Conservation (phyloP, 2,888 invertebrate genomes). For the Anarsia innoxiella region DNA sequence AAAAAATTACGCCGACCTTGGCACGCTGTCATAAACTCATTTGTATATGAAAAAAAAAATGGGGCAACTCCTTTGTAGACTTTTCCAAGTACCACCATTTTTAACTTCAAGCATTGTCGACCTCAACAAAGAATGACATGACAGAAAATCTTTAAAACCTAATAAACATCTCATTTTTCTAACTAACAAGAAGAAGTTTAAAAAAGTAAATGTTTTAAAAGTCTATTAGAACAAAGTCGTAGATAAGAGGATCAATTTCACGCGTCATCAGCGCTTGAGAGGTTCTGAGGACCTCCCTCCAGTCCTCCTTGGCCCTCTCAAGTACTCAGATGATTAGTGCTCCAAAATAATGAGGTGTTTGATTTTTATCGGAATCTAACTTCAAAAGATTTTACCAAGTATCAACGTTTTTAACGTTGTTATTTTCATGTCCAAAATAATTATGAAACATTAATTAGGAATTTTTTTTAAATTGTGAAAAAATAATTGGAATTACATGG, state of each 20-base stretch:
- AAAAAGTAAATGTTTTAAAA: background rate
- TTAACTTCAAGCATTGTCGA: background rate
- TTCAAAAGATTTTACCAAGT: background rate
- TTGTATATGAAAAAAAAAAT: too few species aligned
- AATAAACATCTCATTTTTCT: background rate
- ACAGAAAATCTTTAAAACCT: background rate
- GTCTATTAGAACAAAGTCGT: constrained; percentile 13
- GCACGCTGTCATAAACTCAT: too few species aligned
- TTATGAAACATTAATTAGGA: background rate
- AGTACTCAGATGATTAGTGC: background rate
- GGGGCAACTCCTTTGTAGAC: too few species aligned
- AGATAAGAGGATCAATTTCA: constrained; percentile 5
- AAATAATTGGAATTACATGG: too few species aligned
- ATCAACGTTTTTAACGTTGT: background rate
- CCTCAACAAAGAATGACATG: background rate
- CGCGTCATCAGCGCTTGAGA: constrained; percentile 4
- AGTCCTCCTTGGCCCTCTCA: background rate
- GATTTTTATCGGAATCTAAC: too few species aligned
- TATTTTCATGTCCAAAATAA: background rate
- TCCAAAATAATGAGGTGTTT: background rate
- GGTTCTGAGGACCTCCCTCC: background rate
- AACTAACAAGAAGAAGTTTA: background rate
- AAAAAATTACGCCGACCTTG: too few species aligned
- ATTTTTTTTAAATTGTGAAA: too few species aligned
- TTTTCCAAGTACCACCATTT: background rate